Conservation (phyloP, 1,140 invertebrate genomes). For the Drosophila kohkoa region DNA sequence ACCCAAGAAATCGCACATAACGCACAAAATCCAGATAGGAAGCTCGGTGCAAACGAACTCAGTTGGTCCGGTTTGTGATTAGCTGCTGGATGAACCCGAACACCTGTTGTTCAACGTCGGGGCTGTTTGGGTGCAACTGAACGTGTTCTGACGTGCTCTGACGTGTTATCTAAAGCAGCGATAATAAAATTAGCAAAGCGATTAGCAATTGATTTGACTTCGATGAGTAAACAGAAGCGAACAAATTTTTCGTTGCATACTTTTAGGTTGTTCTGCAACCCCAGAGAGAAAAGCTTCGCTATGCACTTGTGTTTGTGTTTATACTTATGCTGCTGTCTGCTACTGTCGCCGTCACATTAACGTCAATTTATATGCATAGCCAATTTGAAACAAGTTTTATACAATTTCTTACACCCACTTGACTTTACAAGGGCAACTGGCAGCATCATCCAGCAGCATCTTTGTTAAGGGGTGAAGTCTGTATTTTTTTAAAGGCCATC, state of each 20-base stretch:
- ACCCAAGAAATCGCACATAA: neutral
- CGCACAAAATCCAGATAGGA: neutral
- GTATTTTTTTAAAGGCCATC: neutral
- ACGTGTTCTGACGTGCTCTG: conserved; percentile 16
- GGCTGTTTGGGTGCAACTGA: conserved; percentile 20
- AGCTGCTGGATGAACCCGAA: conserved; percentile 20
- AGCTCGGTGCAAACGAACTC: conserved; percentile 27
- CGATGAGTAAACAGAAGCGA: neutral
- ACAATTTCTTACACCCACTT: conserved; percentile 84
- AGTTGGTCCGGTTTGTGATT: conserved; percentile 6
- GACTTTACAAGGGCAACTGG: conserved; percentile 65
- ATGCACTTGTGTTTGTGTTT: conserved; percentile 8
- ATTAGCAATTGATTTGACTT: conserved; percentile 56
- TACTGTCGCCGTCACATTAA: conserved; percentile 65
- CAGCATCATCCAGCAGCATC: conserved; percentile 34
- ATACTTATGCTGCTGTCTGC: neutral
- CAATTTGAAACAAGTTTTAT: conserved; percentile 84
- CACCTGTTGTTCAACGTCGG: conserved; percentile 53
- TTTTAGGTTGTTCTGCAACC: conserved; percentile 45
- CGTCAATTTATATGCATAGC: conserved; percentile 85
- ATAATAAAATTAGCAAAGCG: conserved; percentile 49
- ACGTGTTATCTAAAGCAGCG: conserved; percentile 10
- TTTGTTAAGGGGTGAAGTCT: conserved; percentile 59
- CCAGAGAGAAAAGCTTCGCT: conserved; percentile 6
- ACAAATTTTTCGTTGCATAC: conserved; percentile 48